Evolutionary conservation across 1,140 invertebrate genomes (phyloP).

Genomic region (Meloidogyne hapla): DNA sequence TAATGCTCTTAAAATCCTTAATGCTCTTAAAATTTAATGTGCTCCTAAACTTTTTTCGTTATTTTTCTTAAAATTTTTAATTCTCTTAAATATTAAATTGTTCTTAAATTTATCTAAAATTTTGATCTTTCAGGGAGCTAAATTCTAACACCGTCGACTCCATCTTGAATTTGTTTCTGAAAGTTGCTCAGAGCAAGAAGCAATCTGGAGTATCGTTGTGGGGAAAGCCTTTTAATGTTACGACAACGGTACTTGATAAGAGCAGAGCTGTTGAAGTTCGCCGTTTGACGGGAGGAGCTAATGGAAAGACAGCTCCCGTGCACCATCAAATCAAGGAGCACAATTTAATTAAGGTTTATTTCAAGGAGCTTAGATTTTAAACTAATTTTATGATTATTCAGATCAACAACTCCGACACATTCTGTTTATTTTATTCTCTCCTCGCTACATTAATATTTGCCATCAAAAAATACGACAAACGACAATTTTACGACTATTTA

Average conservation of each 20-base stretch:
- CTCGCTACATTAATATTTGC: neutral
- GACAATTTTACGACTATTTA: neutral
- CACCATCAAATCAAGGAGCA: neutral
- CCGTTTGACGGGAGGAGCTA: neutral
- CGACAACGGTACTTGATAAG: neutral
- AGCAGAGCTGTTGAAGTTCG: neutral
- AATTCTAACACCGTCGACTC: neutral
- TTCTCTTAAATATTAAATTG: no score
- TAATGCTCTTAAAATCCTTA: no score
- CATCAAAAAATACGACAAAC: neutral
- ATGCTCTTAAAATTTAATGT: no score
- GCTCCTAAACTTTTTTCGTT: no score
- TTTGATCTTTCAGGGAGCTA: neutral
- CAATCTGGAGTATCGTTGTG: neutral
- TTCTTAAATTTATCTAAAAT: no score
- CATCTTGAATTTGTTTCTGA: neutral
- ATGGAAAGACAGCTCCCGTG: neutral
- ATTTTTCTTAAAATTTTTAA: no score
- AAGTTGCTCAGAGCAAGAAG: neutral
- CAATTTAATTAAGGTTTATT: no score
- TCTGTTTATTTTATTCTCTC: constrained; percentile 9
- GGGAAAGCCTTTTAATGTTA: neutral
- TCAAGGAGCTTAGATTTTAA: no score
- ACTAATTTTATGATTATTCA: no score
- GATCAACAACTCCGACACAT: neutral